Evolutionary conservation across 37 sponge, comb jelly and placozoan species (phyloP).

Genomic region (Theonella swinhoei): DNA sequence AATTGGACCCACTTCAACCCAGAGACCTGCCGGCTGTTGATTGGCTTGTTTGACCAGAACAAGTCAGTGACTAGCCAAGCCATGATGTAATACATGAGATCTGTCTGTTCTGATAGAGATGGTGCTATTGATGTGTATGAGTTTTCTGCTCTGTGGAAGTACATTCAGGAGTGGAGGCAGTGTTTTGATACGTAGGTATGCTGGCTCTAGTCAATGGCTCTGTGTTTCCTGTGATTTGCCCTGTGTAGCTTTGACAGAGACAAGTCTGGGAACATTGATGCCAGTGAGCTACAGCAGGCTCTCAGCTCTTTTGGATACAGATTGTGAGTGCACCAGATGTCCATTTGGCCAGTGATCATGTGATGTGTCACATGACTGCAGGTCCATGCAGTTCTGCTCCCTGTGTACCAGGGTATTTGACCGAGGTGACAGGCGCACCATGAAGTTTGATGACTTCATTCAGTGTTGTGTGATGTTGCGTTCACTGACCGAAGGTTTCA

Average conservation of each 20-base stretch:
- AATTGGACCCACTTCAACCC: conserved; percentile 93
- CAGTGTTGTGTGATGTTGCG: conserved; percentile 94
- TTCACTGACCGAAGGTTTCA: conserved; percentile 85
- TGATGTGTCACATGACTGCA: too few species aligned
- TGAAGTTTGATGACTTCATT: conserved; percentile 97
- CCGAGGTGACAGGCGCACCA: conserved; percentile 63
- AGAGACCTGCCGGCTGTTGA: conserved; percentile 89
- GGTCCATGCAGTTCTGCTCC: conserved; percentile 79
- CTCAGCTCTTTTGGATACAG: conserved; percentile 86
- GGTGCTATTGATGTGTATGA: conserved; percentile 91
- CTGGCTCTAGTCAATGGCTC: not conserved
- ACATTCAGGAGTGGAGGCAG: conserved; percentile 86
- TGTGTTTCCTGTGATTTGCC: not conserved
- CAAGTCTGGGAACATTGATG: conserved; percentile 85
- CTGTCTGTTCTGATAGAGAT: conserved; percentile 34
- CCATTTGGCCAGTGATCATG: too few species aligned
- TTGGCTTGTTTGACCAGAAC: conserved; percentile 93
- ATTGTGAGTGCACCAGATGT: conserved; percentile 73
- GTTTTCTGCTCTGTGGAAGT: conserved; percentile 91
- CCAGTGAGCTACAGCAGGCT: conserved; percentile 81
- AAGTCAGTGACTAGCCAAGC: conserved; percentile 19
- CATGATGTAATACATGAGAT: not conserved
- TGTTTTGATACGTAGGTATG: conserved; percentile 87
- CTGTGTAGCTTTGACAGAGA: conserved; percentile 84
- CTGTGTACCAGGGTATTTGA: conserved; percentile 91